Evolutionary conservation across 2,888 invertebrate species (phyloP).

Genomic region (Galeopsomyia nigrocyanea): DNA sequence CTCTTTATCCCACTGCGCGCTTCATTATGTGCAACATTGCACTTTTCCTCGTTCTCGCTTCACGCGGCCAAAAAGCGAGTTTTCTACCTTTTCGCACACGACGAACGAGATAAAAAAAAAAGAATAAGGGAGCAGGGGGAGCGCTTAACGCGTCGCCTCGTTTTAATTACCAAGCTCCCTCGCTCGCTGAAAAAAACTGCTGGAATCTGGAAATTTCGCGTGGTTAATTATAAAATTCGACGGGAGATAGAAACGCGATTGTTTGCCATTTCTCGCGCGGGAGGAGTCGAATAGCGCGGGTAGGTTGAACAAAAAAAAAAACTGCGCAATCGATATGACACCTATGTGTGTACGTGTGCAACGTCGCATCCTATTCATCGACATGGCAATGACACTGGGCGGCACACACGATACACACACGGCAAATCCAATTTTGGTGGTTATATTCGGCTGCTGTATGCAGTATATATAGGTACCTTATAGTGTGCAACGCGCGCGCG

Average conservation of each 20-base stretch:
- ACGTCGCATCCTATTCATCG: slow-evolving; percentile 29
- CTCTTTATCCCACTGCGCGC: not conserved
- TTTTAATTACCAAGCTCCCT: slow-evolving; percentile 37
- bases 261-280: slow-evolving; percentile 21
- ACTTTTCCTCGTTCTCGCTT: not conserved
- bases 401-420: not conserved
- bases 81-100: not conserved
- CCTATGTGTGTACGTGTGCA: slow-evolving; percentile 1
- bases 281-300: not conserved
- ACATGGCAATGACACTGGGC: slow-evolving; percentile 15
- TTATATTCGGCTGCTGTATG: slow-evolving; percentile 19
- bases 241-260: slow-evolving; percentile 26
- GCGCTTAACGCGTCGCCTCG: slow-evolving; percentile 29
- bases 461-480: not conserved
- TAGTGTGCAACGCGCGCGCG: not conserved
- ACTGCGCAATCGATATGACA: not conserved
- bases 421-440: slow-evolving; percentile 46
- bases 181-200: not conserved
- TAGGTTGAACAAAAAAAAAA: slow-evolving; percentile 8
- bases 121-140: too few relatives aligned
- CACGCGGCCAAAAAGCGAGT: not conserved
- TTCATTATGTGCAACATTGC: slow-evolving; percentile 31
- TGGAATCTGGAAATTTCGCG: slow-evolving; percentile 28
- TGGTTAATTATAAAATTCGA: slow-evolving; percentile 45
- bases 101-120: too few relatives aligned